A percentile compares a stretch with the other conserved stretches of the same genome.
phyloP scores from a whole-genome alignment of 2,113 vertebrate species.

The Perca fluviatilis region DNA sequence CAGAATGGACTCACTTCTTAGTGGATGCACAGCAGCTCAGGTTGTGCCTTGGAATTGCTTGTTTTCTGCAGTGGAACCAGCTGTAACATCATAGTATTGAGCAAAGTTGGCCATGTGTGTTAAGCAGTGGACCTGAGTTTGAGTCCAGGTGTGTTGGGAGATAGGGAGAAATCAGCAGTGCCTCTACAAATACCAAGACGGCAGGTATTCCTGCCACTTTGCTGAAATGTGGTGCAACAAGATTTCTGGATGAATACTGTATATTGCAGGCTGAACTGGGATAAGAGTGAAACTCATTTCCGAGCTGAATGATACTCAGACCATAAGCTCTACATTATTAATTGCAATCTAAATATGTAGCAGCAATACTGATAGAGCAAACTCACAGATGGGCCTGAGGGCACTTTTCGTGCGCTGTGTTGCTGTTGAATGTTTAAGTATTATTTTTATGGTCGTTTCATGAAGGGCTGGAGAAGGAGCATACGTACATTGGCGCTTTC shows the following conservation, averaged over 20 bases:
- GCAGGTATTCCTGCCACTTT: constrained; percentile 27
- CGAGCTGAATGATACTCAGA: constrained; percentile 28
- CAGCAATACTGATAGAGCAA: constrained; percentile 31
- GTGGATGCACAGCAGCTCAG: constrained; percentile 49
- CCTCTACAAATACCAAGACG: constrained; percentile 22
- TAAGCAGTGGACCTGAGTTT: constrained; percentile 54
- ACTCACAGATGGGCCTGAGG: constrained; percentile 28
- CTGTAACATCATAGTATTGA: constrained; percentile 66
- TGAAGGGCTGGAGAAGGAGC: constrained; percentile 17
- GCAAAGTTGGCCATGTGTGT: constrained; percentile 63
- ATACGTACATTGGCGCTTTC: background rate
- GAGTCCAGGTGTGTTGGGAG: constrained; percentile 72
- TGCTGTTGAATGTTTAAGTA: constrained; percentile 18
- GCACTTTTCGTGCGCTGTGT: constrained; percentile 17
- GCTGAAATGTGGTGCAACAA: constrained; percentile 31
- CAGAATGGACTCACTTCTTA: constrained; percentile 59
- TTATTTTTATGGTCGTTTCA: constrained; percentile 19
- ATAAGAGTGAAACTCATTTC: constrained; percentile 44
- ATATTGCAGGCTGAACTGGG: constrained; percentile 15
- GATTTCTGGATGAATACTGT: constrained; percentile 43
- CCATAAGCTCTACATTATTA: constrained; percentile 58
- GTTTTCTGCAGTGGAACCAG: constrained; percentile 73
- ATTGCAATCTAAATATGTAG: constrained; percentile 52
- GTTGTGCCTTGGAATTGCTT: constrained; percentile 65
- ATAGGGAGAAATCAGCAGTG: constrained; percentile 46